Conservation (phyloP, 2,888 invertebrate species). For the Eristalis arbustorum region DNA sequence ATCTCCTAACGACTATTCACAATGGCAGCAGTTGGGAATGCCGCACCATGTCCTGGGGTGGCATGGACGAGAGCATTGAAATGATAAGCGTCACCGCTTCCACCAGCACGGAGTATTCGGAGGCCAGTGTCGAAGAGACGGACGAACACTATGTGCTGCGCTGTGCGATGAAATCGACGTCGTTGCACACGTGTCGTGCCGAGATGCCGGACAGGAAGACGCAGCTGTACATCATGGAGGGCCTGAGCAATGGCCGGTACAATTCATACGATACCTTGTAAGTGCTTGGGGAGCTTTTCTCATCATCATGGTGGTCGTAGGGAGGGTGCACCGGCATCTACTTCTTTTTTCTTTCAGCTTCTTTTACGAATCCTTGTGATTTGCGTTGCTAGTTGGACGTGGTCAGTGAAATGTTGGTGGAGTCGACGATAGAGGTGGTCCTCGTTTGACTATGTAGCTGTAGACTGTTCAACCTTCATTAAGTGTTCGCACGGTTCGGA, state of each 20-base stretch:
- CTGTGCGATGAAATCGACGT: slow-evolving; percentile 68
- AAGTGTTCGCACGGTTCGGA: too few relatives aligned
- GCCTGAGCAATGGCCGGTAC: slow-evolving; percentile 72
- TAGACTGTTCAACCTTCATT: too few relatives aligned
- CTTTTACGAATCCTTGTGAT: too few relatives aligned
- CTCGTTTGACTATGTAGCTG: too few relatives aligned
- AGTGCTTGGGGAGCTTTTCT: slow-evolving; percentile 23
- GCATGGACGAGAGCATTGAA: slow-evolving; percentile 72
- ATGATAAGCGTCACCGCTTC: slow-evolving; percentile 71
- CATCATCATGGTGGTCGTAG: too few relatives aligned
- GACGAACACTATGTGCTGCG: slow-evolving; percentile 61
- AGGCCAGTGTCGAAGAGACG: slow-evolving; percentile 68
- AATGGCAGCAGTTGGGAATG: slow-evolving; percentile 73
- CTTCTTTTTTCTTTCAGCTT: too few relatives aligned
- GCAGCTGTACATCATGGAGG: slow-evolving; percentile 72
- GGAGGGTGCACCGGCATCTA: too few relatives aligned
- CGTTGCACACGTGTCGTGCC: slow-evolving; percentile 71
- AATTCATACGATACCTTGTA: slow-evolving; percentile 73
- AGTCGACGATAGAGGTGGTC: too few relatives aligned
- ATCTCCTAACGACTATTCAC: slow-evolving; percentile 69
- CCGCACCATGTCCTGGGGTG: slow-evolving; percentile 72
- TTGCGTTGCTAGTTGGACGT: too few relatives aligned
- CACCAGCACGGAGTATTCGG: slow-evolving; percentile 55
- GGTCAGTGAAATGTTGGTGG: too few relatives aligned
- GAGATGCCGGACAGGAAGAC: slow-evolving; percentile 72